Base-by-base conservation (phyloP, 2,797 vertebrate genomes). In the Spinibarbus caldwelli region DNA sequence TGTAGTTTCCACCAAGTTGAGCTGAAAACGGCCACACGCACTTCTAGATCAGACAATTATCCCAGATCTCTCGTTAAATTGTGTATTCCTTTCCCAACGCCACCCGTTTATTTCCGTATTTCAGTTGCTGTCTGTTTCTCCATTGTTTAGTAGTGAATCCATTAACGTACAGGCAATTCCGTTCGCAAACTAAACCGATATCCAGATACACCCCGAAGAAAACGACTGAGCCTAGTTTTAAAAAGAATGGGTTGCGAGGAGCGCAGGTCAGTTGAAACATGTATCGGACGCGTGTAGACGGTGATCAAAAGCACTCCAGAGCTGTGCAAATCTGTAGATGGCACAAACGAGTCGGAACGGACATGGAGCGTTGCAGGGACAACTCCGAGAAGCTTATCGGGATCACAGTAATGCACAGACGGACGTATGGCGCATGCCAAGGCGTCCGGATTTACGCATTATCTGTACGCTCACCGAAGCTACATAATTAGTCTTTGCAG, bases 321-420 rank as follows among this genome's bases (percentile, higher is more conserved):
- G 59, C 59, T 52, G 72, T 26, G 82, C 72, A 86, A 68, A 90
- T 90, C 81, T 90, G 80, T 89, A 90, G 90, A 91, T 90, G 88
- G 86, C 91, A 90, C 87, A 90, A 86, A 72, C 49, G 86, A 87
- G 84, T 87, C 78, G 38, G 43, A 80, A 17, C 73, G 34, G 73
- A 83, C 67, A 38, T 64, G 41, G 77, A 66, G 26, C n/a, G 77
- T 34, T 67, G 72, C 85, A 52, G 14, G 41, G 36, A 57, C 81
- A 80, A 78, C 83, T 73, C 49, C 10, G 43, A 71, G 43, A 70
- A 67, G 82, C 47, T 83, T 49, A 49, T 52, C 80, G 11, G 76
- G 45, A 72, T 67, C 34, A 49, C 59, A 29, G 59, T 54, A 62
- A 72, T 72, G 80, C 68, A 43, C 34, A 54, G 72, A 49, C 45